phyloP scores from a whole-genome alignment of 1,140 invertebrate genomes.

The Caerostris darwini region DNA sequence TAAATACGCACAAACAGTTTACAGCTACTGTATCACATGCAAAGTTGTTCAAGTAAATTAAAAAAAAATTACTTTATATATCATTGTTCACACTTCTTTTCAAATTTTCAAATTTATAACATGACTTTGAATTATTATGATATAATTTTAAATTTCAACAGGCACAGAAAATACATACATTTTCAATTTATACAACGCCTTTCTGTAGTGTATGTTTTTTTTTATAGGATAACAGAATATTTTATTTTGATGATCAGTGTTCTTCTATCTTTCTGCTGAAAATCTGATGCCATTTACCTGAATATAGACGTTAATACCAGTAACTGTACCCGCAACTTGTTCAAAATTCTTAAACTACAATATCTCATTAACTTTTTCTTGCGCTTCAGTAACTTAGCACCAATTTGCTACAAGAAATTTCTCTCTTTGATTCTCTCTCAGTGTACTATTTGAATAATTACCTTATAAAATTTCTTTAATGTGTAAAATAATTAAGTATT shows the following conservation, averaged over 20 bases:
- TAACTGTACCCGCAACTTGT: background rate
- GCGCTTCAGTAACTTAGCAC: background rate
- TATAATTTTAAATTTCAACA: background rate
- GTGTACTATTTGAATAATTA: background rate
- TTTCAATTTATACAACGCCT: background rate
- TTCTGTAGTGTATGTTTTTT: no score
- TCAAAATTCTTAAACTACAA: background rate
- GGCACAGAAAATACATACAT: background rate
- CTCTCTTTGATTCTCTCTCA: background rate
- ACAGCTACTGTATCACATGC: background rate
- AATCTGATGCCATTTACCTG: background rate
- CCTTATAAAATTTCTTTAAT: background rate
- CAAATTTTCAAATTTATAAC: background rate
- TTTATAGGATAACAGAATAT: background rate
- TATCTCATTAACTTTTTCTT: background rate
- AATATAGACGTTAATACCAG: background rate
- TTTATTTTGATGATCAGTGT: background rate
- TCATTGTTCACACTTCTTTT: background rate
- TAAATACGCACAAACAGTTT: background rate
- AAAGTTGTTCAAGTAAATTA: slow-evolving; percentile 5
- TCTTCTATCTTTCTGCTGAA: background rate
- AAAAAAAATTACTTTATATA: background rate
- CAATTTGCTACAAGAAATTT: background rate
- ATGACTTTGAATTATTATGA: background rate
- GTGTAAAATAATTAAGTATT: background rate